Base-by-base conservation (phyloP, 2,797 vertebrate species). In the Hippoglossus hippoglossus region DNA sequence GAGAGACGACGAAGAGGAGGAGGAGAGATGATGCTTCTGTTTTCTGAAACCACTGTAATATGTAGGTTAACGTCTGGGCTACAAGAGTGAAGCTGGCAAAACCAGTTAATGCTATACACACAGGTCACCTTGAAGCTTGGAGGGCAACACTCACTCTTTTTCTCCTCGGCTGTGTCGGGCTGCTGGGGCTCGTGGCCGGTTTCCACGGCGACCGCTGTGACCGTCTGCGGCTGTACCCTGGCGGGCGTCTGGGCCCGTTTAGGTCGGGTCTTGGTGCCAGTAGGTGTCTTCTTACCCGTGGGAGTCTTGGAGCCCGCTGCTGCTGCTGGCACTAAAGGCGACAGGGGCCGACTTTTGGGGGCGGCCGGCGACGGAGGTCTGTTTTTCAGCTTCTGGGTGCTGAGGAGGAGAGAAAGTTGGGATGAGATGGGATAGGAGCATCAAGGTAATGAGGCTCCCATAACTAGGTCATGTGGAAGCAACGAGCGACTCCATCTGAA, bases 281-380 rank as follows among this genome's bases (percentile, higher is more conserved):
- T 83, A 79, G 95, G 81, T 41, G 69, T 73, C 93, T 94, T 77
- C 88, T 92, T 92, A 34, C 86, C 94, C 0, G 78, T 25, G 11
- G 89, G 66, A 18, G 89, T 84, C 73, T 90, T 95, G 44, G 90
- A 70, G 31, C 92, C 63, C 0, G 68, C 2, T 13, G 92, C 61
- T 0, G 61, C 2, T 13, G 75, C 76, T 0, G 90, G 84, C 26
- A 89, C 91, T 67, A 93, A 76, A 6, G 96, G 96, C 18, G 96
- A 97, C 0, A 96, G 84, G 0, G 96, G 95, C 12, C 94, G 94
- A 53, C 92, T 94, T 80, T 93, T 96, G 58, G 95, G 91, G 3
- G 94, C 88, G 0, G 94, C 96, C 0, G 97, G 96, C 1, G 97
- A 98, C 0, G 95, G 92, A 34, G 96, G 94, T 79, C 96, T 94